Base-by-base conservation (phyloP, 2,797 vertebrate species). In the Brachyrhaphis roseni region DNA sequence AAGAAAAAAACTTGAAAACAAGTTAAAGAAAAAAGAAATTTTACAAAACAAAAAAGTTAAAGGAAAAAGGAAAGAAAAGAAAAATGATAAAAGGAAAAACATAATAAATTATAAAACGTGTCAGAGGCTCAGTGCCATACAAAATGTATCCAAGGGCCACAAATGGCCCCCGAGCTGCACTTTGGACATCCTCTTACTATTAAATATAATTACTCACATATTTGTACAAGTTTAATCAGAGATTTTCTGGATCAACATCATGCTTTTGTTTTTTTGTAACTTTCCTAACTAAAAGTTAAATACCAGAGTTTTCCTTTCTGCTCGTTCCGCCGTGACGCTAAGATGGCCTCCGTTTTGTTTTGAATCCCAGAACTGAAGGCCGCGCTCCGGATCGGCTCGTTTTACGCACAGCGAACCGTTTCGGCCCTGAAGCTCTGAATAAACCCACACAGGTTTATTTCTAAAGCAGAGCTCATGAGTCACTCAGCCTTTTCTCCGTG, bases 391-490 rank as follows among this genome's bases (percentile, higher is more conserved):
- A 76, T 26, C 51, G 66, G 68, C 39, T 72, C 15, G 6, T n/a
- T 39, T 47, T n/a, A 46, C 13, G 15, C 16, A 51, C 11, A 11
- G 16, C 11, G 8, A 74, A 72, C 18, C 46, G 47, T 49, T 85
- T 82, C 81, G 79, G 81, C 90, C 85, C 93, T 93, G 91, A 57
- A 87, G 78, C 76, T 76, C 18, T 76, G 78, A 79, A 79, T 76
- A 81, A n/a, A 43, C 49, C 8, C 74, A 83, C 53, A 28, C 41
- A 66, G 31, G 43, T 77, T 62, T 62, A 64, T 43, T 80, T 51
- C 62, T 47, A 86, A 92, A 84, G 68, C 1, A 55, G 55, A 76
- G 70, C 53, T 10, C 82, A 88, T 90, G 86, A 91, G 55, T 92
- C 89, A 90, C 41, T 82, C 72, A 64, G 82, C 70, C 76, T 78